These are phyloP conservation scores for Rhagium mordax DNA, from an alignment of 2,888 invertebrate species.

Conservation along the genomic window DNA sequence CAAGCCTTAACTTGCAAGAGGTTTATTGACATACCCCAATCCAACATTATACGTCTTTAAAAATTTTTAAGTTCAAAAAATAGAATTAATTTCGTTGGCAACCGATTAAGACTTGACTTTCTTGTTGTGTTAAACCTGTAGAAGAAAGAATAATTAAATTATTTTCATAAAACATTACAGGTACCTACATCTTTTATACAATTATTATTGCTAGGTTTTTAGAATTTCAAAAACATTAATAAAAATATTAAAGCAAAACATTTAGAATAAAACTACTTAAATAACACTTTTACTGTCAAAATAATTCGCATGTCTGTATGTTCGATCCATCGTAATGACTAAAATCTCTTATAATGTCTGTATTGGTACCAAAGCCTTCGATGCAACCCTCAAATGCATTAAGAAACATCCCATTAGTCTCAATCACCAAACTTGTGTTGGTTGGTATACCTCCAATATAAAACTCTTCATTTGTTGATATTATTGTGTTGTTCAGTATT, in stretches of 20 bases:
- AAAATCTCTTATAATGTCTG: slow-evolving; percentile 71
- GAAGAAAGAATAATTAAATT: neutral
- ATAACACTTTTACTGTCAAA: slow-evolving; percentile 1
- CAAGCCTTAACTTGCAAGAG: neutral
- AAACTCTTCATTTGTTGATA: slow-evolving; percentile 65
- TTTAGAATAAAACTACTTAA: neutral
- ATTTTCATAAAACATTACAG: neutral
- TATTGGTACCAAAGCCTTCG: slow-evolving; percentile 67
- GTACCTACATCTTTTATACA: neutral
- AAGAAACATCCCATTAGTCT: slow-evolving; percentile 68
- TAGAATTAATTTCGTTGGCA: neutral
- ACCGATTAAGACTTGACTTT: neutral
- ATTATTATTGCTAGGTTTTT: neutral
- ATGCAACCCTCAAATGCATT: slow-evolving; percentile 70
- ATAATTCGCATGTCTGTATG: slow-evolving; percentile 71
- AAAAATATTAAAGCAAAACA: neutral
- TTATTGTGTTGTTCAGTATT: slow-evolving; percentile 44
- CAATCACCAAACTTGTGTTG: slow-evolving; percentile 58
- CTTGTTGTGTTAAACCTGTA: neutral
- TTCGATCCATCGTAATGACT: slow-evolving; percentile 74
- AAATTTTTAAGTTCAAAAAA: neutral
- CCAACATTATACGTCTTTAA: neutral
- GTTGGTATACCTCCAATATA: slow-evolving; percentile 70
- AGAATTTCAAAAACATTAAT: neutral
- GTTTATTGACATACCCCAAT: too few relatives aligned